phyloP scores from a whole-genome alignment of 2,797 vertebrate species.

The Sebastes aleutianus region DNA sequence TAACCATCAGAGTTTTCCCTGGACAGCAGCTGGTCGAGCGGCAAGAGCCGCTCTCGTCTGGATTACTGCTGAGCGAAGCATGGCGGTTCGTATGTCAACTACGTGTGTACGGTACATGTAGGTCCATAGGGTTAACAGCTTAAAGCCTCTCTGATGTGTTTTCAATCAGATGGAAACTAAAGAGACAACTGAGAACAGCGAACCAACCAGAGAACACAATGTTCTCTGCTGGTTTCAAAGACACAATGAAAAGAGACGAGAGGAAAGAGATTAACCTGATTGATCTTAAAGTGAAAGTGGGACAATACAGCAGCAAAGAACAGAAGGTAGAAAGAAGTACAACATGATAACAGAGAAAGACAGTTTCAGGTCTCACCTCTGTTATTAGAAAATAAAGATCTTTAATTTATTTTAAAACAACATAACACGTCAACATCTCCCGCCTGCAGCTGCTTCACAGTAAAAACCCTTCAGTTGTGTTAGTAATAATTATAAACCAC shows the following conservation, averaged over 20 bases:
- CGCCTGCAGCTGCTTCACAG: background rate
- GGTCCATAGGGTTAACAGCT: slow-evolving; percentile 37
- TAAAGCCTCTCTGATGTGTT: slow-evolving; percentile 36
- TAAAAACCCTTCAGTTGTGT: background rate
- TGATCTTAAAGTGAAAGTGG: background rate
- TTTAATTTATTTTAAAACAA: background rate
- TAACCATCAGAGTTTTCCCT: slow-evolving; percentile 1
- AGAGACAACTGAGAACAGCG: slow-evolving; percentile 28
- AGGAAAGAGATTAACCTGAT: background rate
- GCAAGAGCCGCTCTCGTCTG: background rate
- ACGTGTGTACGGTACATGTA: background rate
- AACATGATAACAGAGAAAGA: background rate
- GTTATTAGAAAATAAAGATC: background rate
- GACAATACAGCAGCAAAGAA: background rate
- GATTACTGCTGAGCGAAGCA: slow-evolving; percentile 31
- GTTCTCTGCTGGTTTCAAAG: slow-evolving; percentile 15
- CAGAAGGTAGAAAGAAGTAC: background rate
- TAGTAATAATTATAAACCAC: too few relatives aligned
- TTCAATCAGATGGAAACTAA: slow-evolving; percentile 46
- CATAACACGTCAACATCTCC: background rate
- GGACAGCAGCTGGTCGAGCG: background rate
- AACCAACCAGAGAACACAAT: slow-evolving; percentile 13
- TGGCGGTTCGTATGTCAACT: slow-evolving; percentile 24
- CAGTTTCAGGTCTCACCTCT: background rate
- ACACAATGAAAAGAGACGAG: background rate